A percentile compares a stretch with the other conserved stretches of the same genome.
These are phyloP conservation scores for Iselma pallidipennis DNA, from an alignment of 2,888 invertebrate genomes.

Conservation along the genomic window DNA sequence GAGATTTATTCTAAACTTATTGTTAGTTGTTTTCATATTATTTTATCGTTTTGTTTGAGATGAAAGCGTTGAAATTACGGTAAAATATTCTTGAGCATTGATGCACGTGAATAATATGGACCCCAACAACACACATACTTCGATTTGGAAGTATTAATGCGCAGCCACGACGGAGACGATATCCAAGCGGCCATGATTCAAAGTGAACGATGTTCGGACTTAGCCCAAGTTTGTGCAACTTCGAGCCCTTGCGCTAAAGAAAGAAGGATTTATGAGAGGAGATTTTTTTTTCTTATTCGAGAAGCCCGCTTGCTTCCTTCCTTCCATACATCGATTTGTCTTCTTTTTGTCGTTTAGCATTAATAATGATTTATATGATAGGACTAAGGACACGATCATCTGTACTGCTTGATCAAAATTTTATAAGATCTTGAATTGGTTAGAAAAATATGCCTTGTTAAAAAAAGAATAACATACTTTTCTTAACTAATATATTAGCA, in stretches of 20 bases:
- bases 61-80: too few species aligned
- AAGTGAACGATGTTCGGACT: slow-evolving; percentile 57
- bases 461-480: too few species aligned
- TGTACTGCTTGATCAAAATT: slow-evolving; percentile 24
- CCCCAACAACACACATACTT: slow-evolving; percentile 31
- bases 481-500: too few species aligned
- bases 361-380: slow-evolving; percentile 53
- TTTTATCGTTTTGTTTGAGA: too few species aligned
- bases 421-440: background rate
- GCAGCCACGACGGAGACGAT: slow-evolving; percentile 53
- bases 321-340: slow-evolving; percentile 54
- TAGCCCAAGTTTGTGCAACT: slow-evolving; percentile 55
- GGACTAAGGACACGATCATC: slow-evolving; percentile 39
- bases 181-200: slow-evolving; percentile 54
- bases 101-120: slow-evolving; percentile 38
- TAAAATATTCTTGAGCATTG: too few species aligned
- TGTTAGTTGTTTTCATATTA: too few species aligned
- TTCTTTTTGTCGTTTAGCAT: slow-evolving; percentile 56
- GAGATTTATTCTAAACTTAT: too few species aligned
- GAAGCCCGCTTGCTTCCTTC: slow-evolving; percentile 49
- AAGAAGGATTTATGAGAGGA: slow-evolving; percentile 55
- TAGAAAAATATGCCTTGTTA: slow-evolving; percentile 19
- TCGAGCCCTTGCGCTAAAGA: slow-evolving; percentile 51
- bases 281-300: slow-evolving; percentile 45
- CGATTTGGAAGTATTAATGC: slow-evolving; percentile 50